phyloP scores from a whole-genome alignment of 2,888 invertebrate genomes.

The Volucella zonaria region DNA sequence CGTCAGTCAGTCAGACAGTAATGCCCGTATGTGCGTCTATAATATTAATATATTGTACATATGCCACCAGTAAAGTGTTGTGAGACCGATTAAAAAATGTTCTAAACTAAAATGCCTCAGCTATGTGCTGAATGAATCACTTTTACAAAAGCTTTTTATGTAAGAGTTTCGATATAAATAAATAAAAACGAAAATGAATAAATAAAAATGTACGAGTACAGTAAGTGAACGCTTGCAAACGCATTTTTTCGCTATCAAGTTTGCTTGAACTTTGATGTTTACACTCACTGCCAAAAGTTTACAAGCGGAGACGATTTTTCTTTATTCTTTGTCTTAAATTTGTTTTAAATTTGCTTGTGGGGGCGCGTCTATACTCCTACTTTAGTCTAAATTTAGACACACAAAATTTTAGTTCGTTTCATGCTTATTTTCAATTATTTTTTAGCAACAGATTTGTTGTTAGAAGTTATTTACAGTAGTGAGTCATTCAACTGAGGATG shows the following conservation, averaged over 20 bases:
- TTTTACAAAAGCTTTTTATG: not conserved
- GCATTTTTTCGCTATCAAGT: slow-evolving; percentile 8
- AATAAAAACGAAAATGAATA: not conserved
- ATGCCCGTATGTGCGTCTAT: too few species aligned
- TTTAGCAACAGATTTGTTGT: not conserved
- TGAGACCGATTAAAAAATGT: too few species aligned
- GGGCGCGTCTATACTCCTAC: too few species aligned
- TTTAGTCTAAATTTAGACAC: too few species aligned
- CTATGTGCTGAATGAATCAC: slow-evolving; percentile 24
- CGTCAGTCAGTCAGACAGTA: too few species aligned
- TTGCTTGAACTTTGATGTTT: not conserved
- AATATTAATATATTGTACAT: too few species aligned
- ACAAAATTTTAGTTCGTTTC: too few species aligned
- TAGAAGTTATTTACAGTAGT: not conserved
- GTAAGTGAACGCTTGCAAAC: not conserved
- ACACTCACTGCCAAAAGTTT: not conserved
- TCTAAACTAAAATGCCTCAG: not conserved
- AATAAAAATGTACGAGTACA: too few species aligned
- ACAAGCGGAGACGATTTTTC: not conserved
- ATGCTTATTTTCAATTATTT: not conserved
- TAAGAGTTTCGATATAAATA: not conserved
- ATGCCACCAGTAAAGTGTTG: too few species aligned
- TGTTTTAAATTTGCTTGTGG: not conserved
- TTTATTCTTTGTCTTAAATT: not conserved
- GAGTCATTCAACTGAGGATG: too few species aligned